phyloP scores from a whole-genome alignment of 1,140 invertebrate genomes.

The Oreohelix idahoensis region DNA sequence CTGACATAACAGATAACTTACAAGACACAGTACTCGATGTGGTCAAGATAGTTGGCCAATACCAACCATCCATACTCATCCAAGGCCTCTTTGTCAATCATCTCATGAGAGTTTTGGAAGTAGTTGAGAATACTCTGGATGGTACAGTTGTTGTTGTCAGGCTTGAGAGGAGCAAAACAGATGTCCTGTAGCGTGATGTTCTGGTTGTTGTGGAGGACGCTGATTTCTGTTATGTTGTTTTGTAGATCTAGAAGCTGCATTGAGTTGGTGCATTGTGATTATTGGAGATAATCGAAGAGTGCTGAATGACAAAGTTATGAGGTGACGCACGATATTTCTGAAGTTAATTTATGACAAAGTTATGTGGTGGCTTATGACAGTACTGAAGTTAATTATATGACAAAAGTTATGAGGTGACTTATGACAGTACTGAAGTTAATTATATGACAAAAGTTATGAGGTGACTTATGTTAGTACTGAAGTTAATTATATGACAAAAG shows the following conservation, averaged over 20 bases:
- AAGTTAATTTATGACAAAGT: no score
- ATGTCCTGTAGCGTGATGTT: slow-evolving; percentile 84
- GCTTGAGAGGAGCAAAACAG: slow-evolving; percentile 88
- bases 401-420: no score
- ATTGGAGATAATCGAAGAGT: no score
- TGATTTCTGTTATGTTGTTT: slow-evolving; percentile 77
- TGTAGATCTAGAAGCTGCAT: slow-evolving; percentile 83
- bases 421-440: no score
- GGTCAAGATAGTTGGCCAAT: slow-evolving; percentile 84
- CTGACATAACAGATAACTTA: slow-evolving; percentile 57
- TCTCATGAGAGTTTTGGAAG: slow-evolving; percentile 78
- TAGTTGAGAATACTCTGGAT: slow-evolving; percentile 94
- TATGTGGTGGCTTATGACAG: no score
- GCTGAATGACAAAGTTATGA: no score
- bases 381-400: no score
- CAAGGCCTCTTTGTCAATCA: slow-evolving; percentile 54
- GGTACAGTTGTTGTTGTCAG: slow-evolving; percentile 82
- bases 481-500: no score
- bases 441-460: no score
- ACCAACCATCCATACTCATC: slow-evolving; percentile 53
- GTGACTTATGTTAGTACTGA: no score
- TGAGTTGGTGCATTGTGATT: no score
- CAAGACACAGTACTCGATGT: slow-evolving; percentile 78
- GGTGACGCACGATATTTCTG: no score
- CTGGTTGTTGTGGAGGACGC: slow-evolving; percentile 60